Conservation (phyloP, 2,113 vertebrate genomes). For the Protobothrops flavoviridis region DNA sequence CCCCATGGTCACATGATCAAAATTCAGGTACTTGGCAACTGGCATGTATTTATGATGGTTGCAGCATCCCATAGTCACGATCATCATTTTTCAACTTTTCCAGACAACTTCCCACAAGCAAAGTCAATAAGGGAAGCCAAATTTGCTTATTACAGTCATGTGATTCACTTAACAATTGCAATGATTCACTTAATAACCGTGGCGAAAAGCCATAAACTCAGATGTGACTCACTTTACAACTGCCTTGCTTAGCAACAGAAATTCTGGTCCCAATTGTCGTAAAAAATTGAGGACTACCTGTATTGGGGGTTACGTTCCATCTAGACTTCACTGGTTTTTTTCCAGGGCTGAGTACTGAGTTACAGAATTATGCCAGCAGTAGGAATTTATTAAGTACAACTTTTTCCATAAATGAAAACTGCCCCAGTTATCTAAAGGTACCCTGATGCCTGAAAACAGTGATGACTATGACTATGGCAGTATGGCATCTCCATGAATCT, state of each 20-base stretch:
- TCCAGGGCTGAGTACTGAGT: background rate
- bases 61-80: background rate
- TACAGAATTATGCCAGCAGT: too few species aligned
- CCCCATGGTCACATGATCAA: background rate
- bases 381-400: too few species aligned
- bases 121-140: background rate
- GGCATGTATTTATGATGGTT: background rate
- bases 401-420: background rate
- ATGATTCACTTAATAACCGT: background rate
- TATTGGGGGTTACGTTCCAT: background rate
- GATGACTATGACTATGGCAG: background rate
- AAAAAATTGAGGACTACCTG: background rate
- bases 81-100: background rate
- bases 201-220: background rate
- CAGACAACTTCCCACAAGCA: background rate
- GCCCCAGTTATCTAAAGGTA: fast-evolving
- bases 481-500: constrained; percentile 14
- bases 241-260: background rate
- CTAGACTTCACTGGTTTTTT: background rate
- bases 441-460: background rate
- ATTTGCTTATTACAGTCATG: background rate
- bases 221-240: background rate
- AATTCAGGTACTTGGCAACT: background rate
- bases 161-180: background rate
- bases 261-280: background rate